Evolutionary conservation across 2,888 invertebrate genomes (phyloP).

Genomic region (Archips crataeganus): DNA sequence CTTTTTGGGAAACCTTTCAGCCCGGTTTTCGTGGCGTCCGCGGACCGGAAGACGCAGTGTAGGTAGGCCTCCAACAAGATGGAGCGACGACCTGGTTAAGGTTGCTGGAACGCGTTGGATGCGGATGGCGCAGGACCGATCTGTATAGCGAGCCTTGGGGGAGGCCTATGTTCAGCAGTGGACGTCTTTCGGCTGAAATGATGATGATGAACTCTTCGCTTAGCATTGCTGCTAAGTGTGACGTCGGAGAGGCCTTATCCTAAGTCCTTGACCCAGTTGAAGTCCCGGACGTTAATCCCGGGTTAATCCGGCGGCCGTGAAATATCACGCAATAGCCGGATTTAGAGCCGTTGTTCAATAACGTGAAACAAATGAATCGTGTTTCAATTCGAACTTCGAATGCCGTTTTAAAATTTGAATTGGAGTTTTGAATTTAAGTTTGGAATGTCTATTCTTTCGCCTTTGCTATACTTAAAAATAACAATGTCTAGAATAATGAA

Average conservation of each 20-base stretch:
- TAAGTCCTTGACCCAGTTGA: conserved; percentile 26
- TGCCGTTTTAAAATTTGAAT: neutral
- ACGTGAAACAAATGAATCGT: neutral
- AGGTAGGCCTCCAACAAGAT: too few relatives aligned
- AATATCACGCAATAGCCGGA: conserved; percentile 8
- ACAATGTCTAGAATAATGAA: too few relatives aligned
- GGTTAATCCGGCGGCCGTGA: conserved; percentile 13
- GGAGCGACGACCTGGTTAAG: too few relatives aligned
- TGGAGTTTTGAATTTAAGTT: neutral
- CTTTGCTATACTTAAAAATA: too few relatives aligned
- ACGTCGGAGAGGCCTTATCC: neutral
- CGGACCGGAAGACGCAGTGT: too few relatives aligned
- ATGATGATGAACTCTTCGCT: neutral
- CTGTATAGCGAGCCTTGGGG: too few relatives aligned
- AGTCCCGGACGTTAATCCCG: conserved; percentile 15
- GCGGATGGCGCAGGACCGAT: too few relatives aligned
- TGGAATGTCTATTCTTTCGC: neutral
- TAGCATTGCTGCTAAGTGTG: neutral
- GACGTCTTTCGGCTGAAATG: neutral
- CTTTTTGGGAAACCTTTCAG: too few relatives aligned
- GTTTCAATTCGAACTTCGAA: conserved; percentile 2
- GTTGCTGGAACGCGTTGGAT: too few relatives aligned
- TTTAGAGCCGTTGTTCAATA: neutral
- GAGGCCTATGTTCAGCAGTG: too few relatives aligned
- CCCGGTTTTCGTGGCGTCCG: too few relatives aligned